Evolutionary conservation across 2,888 invertebrate genomes (phyloP), one percentile per base, ranked within the genome.

Genomic region (Podotricha telesiphe): DNA sequence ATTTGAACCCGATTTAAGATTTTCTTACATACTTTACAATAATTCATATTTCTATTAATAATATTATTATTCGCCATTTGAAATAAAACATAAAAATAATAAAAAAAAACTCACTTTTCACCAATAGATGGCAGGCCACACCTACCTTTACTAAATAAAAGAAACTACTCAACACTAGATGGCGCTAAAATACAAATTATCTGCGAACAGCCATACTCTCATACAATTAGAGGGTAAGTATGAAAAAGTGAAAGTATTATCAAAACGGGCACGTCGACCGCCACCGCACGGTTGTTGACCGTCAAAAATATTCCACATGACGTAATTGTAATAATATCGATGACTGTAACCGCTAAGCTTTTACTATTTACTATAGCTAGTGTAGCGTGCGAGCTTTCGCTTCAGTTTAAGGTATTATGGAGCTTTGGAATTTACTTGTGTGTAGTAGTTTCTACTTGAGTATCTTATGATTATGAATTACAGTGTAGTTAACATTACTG

Each of bases 221-320:
- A n/a, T n/a, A 42, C 22, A 40, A 28, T 69, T 50, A 19, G 19
- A 64, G 62, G 47, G 48, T 67, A 72, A 72, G 70, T 71, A 71
- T 72, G 75, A 74, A 78, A 81, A 86, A 88, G 89, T 89, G 88
- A 89, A 90, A 89, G 89, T 85, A 76, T 70, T 72, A 75, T 79
- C 78, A 82, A 82, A 85, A 81, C 79, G 79, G 78, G 81, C 80
- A 82, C 84, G 80, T 78, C 84, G 86, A 86, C 87, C 87, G 84
- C 85, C 81, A 83, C 78, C 79, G 80, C 55, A 75, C 85, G 91
- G 91, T 88, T 91, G 89, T 89, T 91, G 91, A 91, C 91, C 91
- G 88, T 85, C 91, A 89, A 89, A 89, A 83, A 78, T 78, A 78
- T 84, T 79, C 75, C 70, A 70, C 71, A 68, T 74, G 73, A 88